A percentile compares a stretch with the other conserved stretches of the same genome.
Evolutionary conservation across 2,888 invertebrate species (phyloP).

Genomic region (Phorcus lineatus): DNA sequence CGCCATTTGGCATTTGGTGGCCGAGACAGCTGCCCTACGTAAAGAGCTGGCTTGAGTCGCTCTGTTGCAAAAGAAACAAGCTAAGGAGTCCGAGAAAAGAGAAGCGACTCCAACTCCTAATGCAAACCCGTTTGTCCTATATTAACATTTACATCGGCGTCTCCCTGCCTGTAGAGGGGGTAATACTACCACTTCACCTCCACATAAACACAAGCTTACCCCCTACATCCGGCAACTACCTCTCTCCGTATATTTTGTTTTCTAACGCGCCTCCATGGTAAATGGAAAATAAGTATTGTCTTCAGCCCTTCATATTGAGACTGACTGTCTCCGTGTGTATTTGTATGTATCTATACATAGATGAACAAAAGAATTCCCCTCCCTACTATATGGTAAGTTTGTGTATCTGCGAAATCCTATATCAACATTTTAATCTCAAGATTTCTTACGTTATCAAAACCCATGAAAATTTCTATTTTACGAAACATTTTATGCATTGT

Average conservation of each 20-base stretch:
- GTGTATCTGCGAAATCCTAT: no score
- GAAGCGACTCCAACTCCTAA: not conserved
- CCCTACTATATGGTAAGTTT: no score
- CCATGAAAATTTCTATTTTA: no score
- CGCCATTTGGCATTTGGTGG: not conserved
- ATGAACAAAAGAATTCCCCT: no score
- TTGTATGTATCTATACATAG: no score
- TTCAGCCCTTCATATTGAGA: no score
- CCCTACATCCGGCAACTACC: not conserved
- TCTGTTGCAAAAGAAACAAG: constrained; percentile 1
- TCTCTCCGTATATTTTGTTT: not conserved
- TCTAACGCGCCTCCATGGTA: not conserved
- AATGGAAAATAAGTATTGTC: no score
- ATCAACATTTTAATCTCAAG: no score
- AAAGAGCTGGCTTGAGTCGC: not conserved
- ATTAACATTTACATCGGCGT: constrained; percentile 2
- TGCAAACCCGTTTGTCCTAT: not conserved
- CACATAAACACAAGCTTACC: not conserved
- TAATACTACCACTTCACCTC: not conserved
- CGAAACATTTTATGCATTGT: no score
- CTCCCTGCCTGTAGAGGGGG: not conserved
- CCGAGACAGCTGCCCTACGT: not conserved
- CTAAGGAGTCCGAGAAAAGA: not conserved
- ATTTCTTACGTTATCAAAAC: no score
- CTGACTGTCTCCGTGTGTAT: no score